Percentiles rank a stretch among this genome's conserved stretches.
Conservation (phyloP, 2,113 vertebrate genomes). For the Dipodomys stephensi region DNA sequence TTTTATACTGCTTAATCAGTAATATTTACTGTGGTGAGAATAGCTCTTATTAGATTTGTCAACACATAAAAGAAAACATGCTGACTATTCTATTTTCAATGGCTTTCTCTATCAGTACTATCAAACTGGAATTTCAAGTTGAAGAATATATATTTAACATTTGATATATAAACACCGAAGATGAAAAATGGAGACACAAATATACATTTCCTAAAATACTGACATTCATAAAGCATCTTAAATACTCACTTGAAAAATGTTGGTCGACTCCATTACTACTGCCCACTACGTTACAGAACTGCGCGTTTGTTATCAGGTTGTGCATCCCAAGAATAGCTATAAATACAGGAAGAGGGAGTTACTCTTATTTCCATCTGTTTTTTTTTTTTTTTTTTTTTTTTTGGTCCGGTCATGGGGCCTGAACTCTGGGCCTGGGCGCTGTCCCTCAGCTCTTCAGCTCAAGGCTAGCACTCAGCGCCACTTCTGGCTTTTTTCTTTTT, state of each 20-base stretch:
- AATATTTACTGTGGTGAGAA: slow-evolving; percentile 26
- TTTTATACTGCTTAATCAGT: slow-evolving; percentile 22
- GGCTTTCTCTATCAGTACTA: background rate
- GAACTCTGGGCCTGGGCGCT: background rate
- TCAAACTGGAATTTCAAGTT: slow-evolving; percentile 6
- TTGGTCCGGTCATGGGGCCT: too few relatives aligned
- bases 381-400: background rate
- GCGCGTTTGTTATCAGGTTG: slow-evolving; percentile 93
- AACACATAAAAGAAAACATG: slow-evolving; percentile 28
- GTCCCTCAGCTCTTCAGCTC: too few relatives aligned
- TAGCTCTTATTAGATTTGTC: background rate
- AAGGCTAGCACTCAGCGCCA: too few relatives aligned
- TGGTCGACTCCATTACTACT: slow-evolving; percentile 87
- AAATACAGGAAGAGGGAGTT: slow-evolving; percentile 61
- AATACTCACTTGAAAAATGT: slow-evolving; percentile 89
- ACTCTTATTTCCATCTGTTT: background rate
- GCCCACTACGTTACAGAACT: slow-evolving; percentile 90
- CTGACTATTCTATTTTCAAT: slow-evolving; percentile 31
- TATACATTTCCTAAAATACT: slow-evolving; percentile 7
- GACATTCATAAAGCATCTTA: slow-evolving; percentile 4
- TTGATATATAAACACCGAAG: background rate
- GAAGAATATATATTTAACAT: background rate
- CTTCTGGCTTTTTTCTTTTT: background rate
- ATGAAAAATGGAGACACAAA: slow-evolving; percentile 16
- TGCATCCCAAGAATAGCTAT: slow-evolving; percentile 98